phyloP scores from a whole-genome alignment of 1,140 invertebrate species.

The Drosophila littoralis region DNA sequence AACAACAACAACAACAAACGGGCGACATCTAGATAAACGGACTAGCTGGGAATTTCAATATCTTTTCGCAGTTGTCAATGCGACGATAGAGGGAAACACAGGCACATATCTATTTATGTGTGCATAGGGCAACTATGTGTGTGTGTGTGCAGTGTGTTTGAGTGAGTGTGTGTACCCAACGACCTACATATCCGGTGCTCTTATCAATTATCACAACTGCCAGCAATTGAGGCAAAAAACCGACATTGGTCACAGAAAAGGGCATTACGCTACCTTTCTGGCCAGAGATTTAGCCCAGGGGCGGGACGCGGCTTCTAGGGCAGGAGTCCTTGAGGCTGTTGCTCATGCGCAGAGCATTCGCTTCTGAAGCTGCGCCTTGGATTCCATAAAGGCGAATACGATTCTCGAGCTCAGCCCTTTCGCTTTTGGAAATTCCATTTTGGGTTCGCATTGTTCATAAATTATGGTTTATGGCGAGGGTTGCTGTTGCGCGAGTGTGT shows the following conservation, averaged over 20 bases:
- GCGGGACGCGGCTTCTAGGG: no score
- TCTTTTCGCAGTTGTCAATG: slow-evolving; percentile 17
- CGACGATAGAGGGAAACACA: neutral
- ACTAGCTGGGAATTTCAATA: slow-evolving; percentile 31
- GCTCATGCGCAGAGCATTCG: slow-evolving; percentile 9
- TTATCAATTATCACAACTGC: slow-evolving; percentile 42
- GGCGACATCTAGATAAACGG: slow-evolving; percentile 39
- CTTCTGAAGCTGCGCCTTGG: neutral
- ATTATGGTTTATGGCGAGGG: slow-evolving; percentile 38
- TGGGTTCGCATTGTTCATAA: slow-evolving; percentile 36
- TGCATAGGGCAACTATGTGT: no score
- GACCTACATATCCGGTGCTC: slow-evolving; percentile 41
- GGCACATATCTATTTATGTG: no score
- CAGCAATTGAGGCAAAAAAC: neutral
- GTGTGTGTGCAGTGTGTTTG: neutral
- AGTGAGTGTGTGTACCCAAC: slow-evolving; percentile 12
- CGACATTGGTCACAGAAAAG: neutral
- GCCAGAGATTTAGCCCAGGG: no score
- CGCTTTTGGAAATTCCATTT: slow-evolving; percentile 22
- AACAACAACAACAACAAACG: neutral
- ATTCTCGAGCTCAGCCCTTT: slow-evolving; percentile 6
- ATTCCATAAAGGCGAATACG: neutral
- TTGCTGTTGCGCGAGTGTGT: slow-evolving; percentile 28
- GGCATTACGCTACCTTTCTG: neutral
- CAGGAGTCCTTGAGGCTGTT: neutral